Evolutionary conservation across 2,888 invertebrate species (phyloP), one percentile per base, ranked within the genome.

Genomic region (Nasonovia ribisnigri): DNA sequence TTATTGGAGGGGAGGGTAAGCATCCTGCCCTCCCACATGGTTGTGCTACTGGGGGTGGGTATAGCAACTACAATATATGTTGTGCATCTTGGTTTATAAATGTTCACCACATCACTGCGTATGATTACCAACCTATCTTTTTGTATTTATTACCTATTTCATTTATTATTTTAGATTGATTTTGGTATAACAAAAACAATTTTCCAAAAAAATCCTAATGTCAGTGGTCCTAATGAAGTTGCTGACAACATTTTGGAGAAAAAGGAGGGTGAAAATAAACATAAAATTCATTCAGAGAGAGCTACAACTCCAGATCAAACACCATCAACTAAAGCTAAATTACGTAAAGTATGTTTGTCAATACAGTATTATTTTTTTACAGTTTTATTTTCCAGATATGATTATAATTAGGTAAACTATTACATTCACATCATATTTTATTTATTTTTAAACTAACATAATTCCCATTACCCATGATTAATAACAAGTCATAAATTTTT

Each of bases 271-370:
- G 2, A 54, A 91, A 92, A 16, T 86, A 29, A 42, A 43, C 60
- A 43, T 48, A 42, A 91, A 43, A 48, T 36, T 88, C n/a, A 88
- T 84, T 16, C 87, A 16, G 90, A 93, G 13, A 93, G 93, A 91
- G 88, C 91, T 51, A 91, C 77, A 48, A 94, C 94, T 77, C 94
- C 94, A 16, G 91, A 60, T n/a, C 94, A 92, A 90, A 94, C 94
- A 13, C 90, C 93, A n/a, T 54, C 90, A n/a, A 93, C 84, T 43
- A 93, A 91, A 51, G 90, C 77, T 36, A 77, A 60, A 87, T 91
- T 94, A 48, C 93, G 94, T 88, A 91, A 94, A 94, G 94, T 94
- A 93, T 88, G 87, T 84, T 24, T 57, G 57, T 54, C 36, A 60
- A 77, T 54, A 54, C 20, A 20, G 20, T 54, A 54, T 54, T 54